A percentile compares a stretch with the other conserved stretches of the same genome.
These are phyloP conservation scores for Heterocephalus glaber DNA, from an alignment of 2,113 vertebrate species.

Conservation along the genomic window DNA sequence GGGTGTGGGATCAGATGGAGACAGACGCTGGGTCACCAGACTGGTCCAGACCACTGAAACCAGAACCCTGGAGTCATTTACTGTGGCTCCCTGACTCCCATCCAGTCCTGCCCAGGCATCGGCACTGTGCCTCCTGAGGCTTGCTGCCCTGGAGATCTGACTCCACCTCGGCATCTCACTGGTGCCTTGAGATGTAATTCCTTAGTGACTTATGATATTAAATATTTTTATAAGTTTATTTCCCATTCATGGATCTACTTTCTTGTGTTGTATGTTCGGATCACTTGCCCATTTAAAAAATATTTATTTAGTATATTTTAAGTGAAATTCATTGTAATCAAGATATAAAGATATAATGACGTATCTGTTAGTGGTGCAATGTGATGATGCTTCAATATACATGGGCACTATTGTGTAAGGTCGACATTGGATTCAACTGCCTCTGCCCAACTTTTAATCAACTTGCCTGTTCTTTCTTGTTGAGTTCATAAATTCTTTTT, in stretches of 20 bases:
- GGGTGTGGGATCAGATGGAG: background rate
- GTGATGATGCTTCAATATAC: background rate
- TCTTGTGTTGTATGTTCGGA: background rate
- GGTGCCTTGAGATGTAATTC: background rate
- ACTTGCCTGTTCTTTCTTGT: background rate
- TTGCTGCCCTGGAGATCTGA: background rate
- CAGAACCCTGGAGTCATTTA: background rate
- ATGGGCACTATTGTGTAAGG: background rate
- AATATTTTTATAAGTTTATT: background rate
- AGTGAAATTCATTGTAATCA: background rate
- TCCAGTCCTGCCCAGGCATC: background rate
- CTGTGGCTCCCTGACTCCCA: background rate
- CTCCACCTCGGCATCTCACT: background rate
- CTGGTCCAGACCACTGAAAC: background rate
- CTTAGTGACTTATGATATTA: background rate
- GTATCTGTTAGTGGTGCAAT: background rate
- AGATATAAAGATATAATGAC: background rate
- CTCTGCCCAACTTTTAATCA: background rate
- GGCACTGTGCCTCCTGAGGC: background rate
- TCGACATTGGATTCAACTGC: background rate
- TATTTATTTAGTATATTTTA: background rate
- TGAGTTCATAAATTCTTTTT: background rate
- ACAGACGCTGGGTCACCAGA: background rate
- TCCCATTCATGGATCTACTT: no score
- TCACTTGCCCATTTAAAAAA: background rate